Evolutionary conservation across 1,140 invertebrate genomes (phyloP), one percentile per base, ranked within the genome.

Genomic region (Atopsyche davidsoni): DNA sequence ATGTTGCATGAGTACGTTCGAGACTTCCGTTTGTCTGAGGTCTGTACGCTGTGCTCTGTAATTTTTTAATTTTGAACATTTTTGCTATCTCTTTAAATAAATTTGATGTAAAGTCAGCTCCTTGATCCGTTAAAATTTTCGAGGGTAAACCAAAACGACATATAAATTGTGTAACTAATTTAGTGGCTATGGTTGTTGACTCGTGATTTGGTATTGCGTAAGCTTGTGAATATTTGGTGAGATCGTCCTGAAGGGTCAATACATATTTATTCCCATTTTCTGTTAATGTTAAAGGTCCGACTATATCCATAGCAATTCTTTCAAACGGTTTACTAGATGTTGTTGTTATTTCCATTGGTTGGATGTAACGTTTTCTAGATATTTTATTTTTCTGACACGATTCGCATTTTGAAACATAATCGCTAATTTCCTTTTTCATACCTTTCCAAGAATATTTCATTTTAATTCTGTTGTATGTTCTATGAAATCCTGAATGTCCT

Each of bases 191-290:
- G 7, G 59, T 61, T 54, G 25, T 17, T 6, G 65, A 42, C 58
- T 65, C 59, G 35, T 60, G 59, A 54, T 63, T 63, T 19, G 22
- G n/a, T 4, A 62, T 50, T 7, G 64, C 35, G 17, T 56, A 39
- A 0, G 63, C 64, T 24, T 51, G 42, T n/a, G 55, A 58, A 48
- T 53, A 65, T 53, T 67, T 64, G 0, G 61, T 65, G 10, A 65
- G 25, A 42, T 64, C 60, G 40, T 67, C 65, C 52, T 67, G 64
- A 9, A 63, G 16, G 3, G 64, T 67, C 2, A 65, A 18, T 13
- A 66, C 59, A 40, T 46, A 67, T 48, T 50, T 47, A 13, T 58
- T 43, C n/a, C 55, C 52, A 17, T 42, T 42, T 36, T 49, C 53
- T 3, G 59, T 59, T 13, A 58, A 21, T 6, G 60, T 46, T 40